Evolutionary conservation across 2,113 vertebrate species (phyloP).

Genomic region (Platysteira castanea): DNA sequence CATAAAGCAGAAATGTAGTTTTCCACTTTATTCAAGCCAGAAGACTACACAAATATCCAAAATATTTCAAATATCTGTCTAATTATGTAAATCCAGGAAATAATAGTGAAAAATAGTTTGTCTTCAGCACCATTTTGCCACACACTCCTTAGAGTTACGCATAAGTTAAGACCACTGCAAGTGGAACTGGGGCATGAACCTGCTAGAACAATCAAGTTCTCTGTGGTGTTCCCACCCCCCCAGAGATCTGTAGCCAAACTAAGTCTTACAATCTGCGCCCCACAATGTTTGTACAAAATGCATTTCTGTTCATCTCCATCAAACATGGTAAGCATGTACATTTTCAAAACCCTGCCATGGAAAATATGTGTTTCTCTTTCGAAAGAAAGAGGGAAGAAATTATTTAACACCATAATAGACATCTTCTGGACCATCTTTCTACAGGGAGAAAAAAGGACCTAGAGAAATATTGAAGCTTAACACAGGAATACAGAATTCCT

Average conservation of each 20-base stretch:
- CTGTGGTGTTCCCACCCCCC: background rate
- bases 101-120: background rate
- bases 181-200: background rate
- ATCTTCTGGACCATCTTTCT: background rate
- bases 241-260: background rate
- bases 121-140: background rate
- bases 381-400: background rate
- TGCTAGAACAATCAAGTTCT: background rate
- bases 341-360: background rate
- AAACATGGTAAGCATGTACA: background rate
- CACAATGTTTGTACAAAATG: background rate
- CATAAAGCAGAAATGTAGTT: background rate
- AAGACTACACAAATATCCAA: background rate
- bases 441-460: background rate
- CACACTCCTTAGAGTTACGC: background rate
- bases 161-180: background rate
- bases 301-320: background rate
- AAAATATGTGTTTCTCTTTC: background rate
- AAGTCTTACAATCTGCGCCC: background rate
- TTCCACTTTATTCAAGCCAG: background rate
- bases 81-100: background rate
- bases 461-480: background rate
- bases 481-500: background rate
- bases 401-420: background rate
- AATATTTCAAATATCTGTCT: background rate